Percentiles rank a stretch among this genome's conserved stretches.
phyloP scores from a whole-genome alignment of 2,888 invertebrate genomes.

The Sesia apiformis region DNA sequence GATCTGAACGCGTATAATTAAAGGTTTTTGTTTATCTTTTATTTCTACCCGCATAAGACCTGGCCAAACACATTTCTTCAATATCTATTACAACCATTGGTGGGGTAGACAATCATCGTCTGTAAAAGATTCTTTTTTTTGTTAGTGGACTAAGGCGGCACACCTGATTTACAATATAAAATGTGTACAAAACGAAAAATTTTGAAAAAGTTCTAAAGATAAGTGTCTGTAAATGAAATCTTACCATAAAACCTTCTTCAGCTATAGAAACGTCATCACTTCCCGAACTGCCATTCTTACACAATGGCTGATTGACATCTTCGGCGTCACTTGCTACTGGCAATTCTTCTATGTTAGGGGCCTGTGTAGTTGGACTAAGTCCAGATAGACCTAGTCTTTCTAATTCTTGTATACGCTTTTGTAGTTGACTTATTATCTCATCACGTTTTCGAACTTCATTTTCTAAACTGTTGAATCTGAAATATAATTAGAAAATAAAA shows the following conservation, averaged over 20 bases:
- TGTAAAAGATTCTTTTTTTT: too few relatives aligned
- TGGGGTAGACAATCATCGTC: too few relatives aligned
- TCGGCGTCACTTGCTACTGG: constrained; percentile 6
- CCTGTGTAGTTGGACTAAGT: constrained; percentile 15
- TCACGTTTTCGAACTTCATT: constrained; percentile 87
- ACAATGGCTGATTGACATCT: constrained; percentile 15
- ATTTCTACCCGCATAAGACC: too few relatives aligned
- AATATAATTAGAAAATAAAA: constrained; percentile 8
- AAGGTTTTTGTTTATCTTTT: too few relatives aligned
- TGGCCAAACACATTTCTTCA: too few relatives aligned
- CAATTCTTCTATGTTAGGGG: constrained; percentile 13
- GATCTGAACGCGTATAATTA: too few relatives aligned
- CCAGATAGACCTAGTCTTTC: constrained; percentile 59
- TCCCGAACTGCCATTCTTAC: constrained; percentile 57
- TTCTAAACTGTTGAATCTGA: constrained; percentile 82
- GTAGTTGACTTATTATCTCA: constrained; percentile 85
- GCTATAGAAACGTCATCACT: constrained; percentile 58
- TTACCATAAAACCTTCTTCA: constrained; percentile 69
- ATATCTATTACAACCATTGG: too few relatives aligned
- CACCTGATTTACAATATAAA: too few relatives aligned
- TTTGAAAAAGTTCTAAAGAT: too few relatives aligned
- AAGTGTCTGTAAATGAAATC: background rate
- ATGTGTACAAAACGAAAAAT: too few relatives aligned
- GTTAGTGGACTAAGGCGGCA: too few relatives aligned
- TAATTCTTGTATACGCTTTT: constrained; percentile 80